Evolutionary conservation across 2,888 invertebrate species (phyloP).

Genomic region (Ophonus ardosiacus): DNA sequence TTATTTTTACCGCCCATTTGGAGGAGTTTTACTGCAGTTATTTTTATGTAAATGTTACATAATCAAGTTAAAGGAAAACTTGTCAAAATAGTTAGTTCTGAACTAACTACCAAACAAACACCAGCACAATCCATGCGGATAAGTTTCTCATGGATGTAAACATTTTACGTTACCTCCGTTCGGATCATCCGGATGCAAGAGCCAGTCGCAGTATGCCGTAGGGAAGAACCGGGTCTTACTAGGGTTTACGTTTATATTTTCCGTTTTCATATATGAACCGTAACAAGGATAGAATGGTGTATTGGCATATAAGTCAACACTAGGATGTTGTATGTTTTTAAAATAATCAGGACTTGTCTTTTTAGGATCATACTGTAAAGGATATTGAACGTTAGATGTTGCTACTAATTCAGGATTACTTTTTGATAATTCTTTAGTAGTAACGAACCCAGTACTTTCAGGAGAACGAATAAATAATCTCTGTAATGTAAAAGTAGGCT

Average conservation of each 20-base stretch:
- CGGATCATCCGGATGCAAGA: conserved; percentile 70
- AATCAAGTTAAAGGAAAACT: conserved; percentile 40
- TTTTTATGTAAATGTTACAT: conserved; percentile 27
- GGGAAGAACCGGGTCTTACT: conserved; percentile 66
- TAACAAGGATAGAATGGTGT: conserved; percentile 74
- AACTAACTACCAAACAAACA: conserved; percentile 70
- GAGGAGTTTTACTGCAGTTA: conserved; percentile 63
- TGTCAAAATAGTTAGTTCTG: conserved; percentile 67
- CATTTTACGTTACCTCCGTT: conserved; percentile 72
- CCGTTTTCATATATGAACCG: conserved; percentile 59
- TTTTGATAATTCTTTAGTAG: conserved; percentile 69
- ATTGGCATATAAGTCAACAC: conserved; percentile 72
- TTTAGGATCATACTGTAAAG: conserved; percentile 70
- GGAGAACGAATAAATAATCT: conserved; percentile 72
- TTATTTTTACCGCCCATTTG: conserved; percentile 46
- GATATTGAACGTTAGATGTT: conserved; percentile 71
- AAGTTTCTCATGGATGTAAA: conserved; percentile 68
- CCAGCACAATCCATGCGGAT: conserved; percentile 73
- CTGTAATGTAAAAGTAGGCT: conserved; percentile 73
- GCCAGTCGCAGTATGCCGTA: conserved; percentile 75
- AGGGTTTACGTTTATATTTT: conserved; percentile 43
- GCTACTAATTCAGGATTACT: conserved; percentile 71
- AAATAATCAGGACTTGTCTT: conserved; percentile 20
- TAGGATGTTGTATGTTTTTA: conserved; percentile 47
- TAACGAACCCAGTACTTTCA: conserved; percentile 64